Conservation (phyloP, 2,113 vertebrate species). For the Cephalophus harveyi region DNA sequence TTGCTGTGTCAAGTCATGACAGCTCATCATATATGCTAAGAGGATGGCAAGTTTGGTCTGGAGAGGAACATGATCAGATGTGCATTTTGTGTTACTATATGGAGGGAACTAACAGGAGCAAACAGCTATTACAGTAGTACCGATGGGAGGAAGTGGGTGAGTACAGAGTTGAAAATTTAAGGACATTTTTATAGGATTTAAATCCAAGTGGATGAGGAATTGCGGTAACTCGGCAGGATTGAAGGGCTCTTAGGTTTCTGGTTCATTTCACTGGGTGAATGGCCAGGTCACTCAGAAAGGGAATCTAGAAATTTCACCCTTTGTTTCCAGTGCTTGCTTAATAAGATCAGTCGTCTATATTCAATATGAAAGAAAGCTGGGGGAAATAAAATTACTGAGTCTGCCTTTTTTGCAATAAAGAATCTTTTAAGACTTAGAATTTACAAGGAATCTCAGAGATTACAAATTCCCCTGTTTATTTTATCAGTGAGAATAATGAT, state of each 20-base stretch:
- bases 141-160: background rate
- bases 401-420: background rate
- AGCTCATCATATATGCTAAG: background rate
- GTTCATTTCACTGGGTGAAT: background rate
- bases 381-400: background rate
- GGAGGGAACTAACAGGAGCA: background rate
- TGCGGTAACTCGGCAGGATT: background rate
- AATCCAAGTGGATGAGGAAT: background rate
- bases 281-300: background rate
- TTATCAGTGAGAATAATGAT: background rate
- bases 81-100: background rate
- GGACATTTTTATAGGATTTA: background rate
- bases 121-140: background rate
- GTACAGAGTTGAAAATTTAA: background rate
- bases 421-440: background rate
- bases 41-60: background rate
- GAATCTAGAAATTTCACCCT: background rate
- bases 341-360: background rate
- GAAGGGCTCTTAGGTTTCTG: background rate
- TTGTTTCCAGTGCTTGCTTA: background rate
- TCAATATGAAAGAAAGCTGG: background rate
- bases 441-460: background rate
- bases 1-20: background rate
- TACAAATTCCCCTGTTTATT: background rate
- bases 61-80: background rate